These are phyloP conservation scores for Lypha dubia DNA, from an alignment of 2,888 invertebrate species.

Conservation along the genomic window DNA sequence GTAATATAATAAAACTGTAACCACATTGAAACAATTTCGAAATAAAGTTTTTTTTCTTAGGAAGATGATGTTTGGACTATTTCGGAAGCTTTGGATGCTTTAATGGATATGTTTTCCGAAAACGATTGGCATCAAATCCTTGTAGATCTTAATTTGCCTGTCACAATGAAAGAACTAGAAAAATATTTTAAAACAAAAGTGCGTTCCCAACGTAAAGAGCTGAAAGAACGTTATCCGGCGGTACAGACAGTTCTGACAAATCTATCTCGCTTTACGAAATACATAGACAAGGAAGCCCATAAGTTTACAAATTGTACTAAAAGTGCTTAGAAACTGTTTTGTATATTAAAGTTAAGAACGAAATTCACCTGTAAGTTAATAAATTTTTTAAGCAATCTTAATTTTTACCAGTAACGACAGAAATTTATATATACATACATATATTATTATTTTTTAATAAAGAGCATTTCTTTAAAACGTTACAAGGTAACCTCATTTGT, in stretches of 20 bases:
- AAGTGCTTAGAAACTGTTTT: constrained; percentile 8
- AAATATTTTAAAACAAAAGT: constrained; percentile 88
- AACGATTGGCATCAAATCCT: constrained; percentile 89
- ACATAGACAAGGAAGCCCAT: constrained; percentile 80
- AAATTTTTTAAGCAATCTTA: background rate
- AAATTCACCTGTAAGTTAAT: constrained; percentile 16
- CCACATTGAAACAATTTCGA: background rate
- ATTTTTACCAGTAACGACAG: constrained; percentile 19
- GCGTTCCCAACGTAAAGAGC: constrained; percentile 85
- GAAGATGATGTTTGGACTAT: constrained; percentile 89
- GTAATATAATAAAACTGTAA: constrained; percentile 61
- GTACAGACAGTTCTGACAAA: constrained; percentile 89
- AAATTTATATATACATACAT: background rate
- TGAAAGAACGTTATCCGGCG: constrained; percentile 88
- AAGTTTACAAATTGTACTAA: constrained; percentile 58
- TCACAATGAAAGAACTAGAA: constrained; percentile 85
- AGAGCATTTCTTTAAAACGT: constrained; percentile 41
- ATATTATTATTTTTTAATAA: constrained; percentile 22
- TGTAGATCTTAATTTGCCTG: constrained; percentile 86
- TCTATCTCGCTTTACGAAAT: constrained; percentile 88
- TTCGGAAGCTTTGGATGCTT: constrained; percentile 89
- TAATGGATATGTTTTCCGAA: constrained; percentile 91
- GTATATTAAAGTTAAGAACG: constrained; percentile 5
- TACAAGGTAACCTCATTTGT: no score
- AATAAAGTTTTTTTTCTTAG: constrained; percentile 76